Conservation (phyloP, 2,888 invertebrate species). For the Blera fallax region DNA sequence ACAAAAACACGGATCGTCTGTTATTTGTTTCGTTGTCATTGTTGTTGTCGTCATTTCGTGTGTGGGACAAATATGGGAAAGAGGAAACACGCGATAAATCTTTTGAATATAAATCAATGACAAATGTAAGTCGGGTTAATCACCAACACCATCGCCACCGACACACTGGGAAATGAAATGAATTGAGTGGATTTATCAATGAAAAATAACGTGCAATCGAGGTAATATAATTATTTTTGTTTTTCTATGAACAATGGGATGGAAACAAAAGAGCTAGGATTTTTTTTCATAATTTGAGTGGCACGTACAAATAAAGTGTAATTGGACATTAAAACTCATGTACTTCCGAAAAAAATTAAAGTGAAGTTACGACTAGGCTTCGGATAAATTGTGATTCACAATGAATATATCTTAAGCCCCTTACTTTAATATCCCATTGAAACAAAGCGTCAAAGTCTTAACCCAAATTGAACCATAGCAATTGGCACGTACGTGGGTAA, state of each 20-base stretch:
- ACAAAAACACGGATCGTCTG: slow-evolving; percentile 1
- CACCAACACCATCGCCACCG: slow-evolving; percentile 10
- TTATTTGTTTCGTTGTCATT: slow-evolving; percentile 41
- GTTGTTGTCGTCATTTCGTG: slow-evolving; percentile 30
- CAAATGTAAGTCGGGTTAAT: slow-evolving; percentile 63
- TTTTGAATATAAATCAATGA: slow-evolving; percentile 66
- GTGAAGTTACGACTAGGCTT: no score
- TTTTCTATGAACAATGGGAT: background rate
- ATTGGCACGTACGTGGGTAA: no score
- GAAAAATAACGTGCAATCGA: slow-evolving; percentile 29
- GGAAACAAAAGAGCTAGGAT: slow-evolving; percentile 7
- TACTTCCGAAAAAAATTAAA: background rate
- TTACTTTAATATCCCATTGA: no score
- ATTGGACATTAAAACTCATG: background rate
- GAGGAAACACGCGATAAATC: slow-evolving; percentile 64
- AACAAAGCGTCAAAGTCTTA: no score
- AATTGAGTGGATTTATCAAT: slow-evolving; percentile 46
- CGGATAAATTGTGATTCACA: background rate
- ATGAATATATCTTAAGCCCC: no score
- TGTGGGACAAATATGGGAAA: slow-evolving; percentile 57
- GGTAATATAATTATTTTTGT: background rate
- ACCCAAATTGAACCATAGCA: no score
- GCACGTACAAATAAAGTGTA: background rate
- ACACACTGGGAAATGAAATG: slow-evolving; percentile 8
- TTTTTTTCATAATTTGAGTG: background rate